Conservation (phyloP, 1,140 invertebrate species). For the Eurosta solidaginis region DNA sequence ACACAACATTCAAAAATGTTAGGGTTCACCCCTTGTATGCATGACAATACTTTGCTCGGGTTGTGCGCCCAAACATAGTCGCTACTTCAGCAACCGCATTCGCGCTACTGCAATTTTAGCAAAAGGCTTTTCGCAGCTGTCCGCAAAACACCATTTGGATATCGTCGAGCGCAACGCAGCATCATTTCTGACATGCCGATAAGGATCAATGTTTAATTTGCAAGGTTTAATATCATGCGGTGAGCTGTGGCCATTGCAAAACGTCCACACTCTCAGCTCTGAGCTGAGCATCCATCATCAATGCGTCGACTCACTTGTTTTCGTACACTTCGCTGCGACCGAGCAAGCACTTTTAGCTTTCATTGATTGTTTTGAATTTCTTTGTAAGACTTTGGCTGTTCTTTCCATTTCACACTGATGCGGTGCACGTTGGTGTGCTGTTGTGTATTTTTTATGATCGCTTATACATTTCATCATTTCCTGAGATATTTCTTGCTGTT, state of each 20-base stretch:
- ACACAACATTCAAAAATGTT: too few species aligned
- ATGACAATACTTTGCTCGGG: background rate
- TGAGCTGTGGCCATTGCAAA: background rate
- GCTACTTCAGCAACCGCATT: background rate
- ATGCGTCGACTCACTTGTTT: background rate
- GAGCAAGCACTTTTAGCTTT: too few species aligned
- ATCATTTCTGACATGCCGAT: conserved; percentile 54
- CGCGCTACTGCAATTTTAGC: background rate
- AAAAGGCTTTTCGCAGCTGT: background rate
- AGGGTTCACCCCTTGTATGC: too few species aligned
- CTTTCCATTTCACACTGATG: background rate
- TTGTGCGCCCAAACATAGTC: background rate
- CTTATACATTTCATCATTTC: conserved; percentile 48
- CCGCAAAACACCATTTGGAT: background rate
- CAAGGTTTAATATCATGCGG: conserved; percentile 23
- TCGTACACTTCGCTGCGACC: too few species aligned
- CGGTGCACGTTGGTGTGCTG: background rate
- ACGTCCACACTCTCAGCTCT: background rate
- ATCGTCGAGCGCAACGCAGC: background rate
- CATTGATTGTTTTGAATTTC: too few species aligned
- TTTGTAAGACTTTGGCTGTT: background rate
- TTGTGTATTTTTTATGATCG: conserved; percentile 58
- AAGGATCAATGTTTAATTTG: conserved; percentile 56
- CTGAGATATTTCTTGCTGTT: conserved; percentile 33
- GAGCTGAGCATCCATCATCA: background rate